These are phyloP conservation scores for Oreochromis niloticus DNA, from an alignment of 2,113 vertebrate genomes.

Conservation along the genomic window DNA sequence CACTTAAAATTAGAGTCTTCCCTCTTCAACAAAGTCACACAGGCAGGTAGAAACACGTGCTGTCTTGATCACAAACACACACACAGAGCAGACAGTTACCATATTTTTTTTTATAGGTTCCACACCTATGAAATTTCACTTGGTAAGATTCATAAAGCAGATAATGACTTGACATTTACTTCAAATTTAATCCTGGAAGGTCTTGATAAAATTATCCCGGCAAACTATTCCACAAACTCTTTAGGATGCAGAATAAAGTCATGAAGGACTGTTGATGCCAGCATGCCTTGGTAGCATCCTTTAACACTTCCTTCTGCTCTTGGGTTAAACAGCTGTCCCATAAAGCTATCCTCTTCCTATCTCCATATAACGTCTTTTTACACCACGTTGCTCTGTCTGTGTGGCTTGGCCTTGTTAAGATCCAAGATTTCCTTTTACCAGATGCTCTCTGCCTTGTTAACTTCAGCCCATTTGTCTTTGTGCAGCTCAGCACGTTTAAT, in stretches of 20 bases:
- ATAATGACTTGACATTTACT: background rate
- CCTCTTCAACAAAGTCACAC: background rate
- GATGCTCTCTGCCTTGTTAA: constrained; percentile 52
- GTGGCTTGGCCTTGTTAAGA: constrained; percentile 35
- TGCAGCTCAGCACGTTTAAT: constrained; percentile 37
- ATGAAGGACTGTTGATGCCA: background rate
- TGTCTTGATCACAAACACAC: background rate
- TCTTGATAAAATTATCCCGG: background rate
- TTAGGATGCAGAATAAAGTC: background rate
- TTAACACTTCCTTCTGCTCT: constrained; percentile 25
- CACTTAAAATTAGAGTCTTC: background rate
- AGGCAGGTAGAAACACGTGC: background rate
- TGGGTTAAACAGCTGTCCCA: constrained; percentile 42
- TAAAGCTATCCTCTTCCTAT: constrained; percentile 43
- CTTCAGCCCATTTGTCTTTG: constrained; percentile 33
- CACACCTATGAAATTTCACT: background rate
- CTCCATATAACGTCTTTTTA: constrained; percentile 11
- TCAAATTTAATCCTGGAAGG: background rate
- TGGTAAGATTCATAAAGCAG: background rate
- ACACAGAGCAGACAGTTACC: background rate
- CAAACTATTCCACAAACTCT: background rate
- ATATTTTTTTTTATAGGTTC: background rate
- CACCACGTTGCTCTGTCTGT: background rate
- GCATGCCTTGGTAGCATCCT: constrained; percentile 31
- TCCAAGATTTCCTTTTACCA: constrained; percentile 41